phyloP scores from a whole-genome alignment of 2,113 vertebrate species.

The Cavia porcellus region DNA sequence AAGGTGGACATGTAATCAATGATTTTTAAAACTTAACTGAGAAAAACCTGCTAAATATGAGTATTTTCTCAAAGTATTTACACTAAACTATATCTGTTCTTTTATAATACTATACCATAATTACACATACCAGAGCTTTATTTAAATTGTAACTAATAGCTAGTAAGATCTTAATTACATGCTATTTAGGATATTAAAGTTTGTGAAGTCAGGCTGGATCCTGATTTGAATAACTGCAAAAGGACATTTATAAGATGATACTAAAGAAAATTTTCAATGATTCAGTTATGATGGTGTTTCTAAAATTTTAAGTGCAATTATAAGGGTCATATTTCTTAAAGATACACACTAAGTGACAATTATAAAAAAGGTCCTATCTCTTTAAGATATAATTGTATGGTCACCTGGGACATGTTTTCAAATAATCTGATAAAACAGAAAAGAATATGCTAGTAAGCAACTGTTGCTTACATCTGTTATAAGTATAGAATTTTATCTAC shows the following conservation, averaged over 20 bases:
- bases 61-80: neutral
- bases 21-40: conserved; percentile 32
- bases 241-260: neutral
- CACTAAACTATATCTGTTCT: neutral
- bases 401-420: neutral
- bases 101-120: neutral
- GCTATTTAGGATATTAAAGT: conserved; percentile 17
- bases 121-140: conserved; percentile 44
- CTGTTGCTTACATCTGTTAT: neutral
- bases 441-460: neutral
- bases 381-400: neutral
- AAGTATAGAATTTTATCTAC: neutral
- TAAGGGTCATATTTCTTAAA: neutral
- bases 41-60: neutral
- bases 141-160: neutral
- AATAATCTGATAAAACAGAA: neutral
- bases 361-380: neutral
- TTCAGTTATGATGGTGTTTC: conserved; percentile 4
- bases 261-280: neutral
- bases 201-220: neutral
- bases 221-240: conserved; percentile 12
- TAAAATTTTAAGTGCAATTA: conserved; percentile 14
- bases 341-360: neutral
- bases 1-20: neutral
- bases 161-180: neutral